Base-by-base conservation (phyloP, 2,888 invertebrate genomes). In the Agrotis exclamationis region DNA sequence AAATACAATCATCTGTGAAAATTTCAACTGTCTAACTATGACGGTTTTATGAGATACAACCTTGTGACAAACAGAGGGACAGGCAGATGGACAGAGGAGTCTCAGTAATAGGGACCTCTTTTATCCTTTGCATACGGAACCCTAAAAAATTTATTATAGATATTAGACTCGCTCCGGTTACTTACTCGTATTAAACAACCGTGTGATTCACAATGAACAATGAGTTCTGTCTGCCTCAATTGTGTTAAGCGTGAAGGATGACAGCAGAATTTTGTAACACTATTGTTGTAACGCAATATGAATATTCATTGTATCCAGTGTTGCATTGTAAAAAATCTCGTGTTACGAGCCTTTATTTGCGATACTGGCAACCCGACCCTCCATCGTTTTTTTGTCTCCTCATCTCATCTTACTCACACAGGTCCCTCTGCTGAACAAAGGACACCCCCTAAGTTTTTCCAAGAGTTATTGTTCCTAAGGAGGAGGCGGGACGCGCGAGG, bases 201-300 rank as follows among this genome's bases (percentile, higher is more conserved):
- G 44, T 56, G n/a, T 50, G 45, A 56, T 56, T 39, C 56, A 74
- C 74, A 74, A 64, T 74, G 47, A 39, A 66, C 59, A 74, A 57
- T 62, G 24, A 51, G n/a, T 51, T 28, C 56, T 39, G 50, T 56
- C 45, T 24, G 24, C 59, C 22, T 48, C 24, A 39, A 22, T 44
- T 57, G 24, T 51, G 47, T 62, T 57, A 51, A 74, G 47, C 65
- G 65, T 62, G 60, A 65, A 66, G 56, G 56, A 60, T 62, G 75
- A 74, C 60, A 44, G 14, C 22, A 1, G 33, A 45, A n/a, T 44
- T 57, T 69, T 24, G 60, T 57, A 66, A 62, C 44, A 53, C 57
- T 51, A 62, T 74, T 74, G 75, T 74, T 74, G 44, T 51, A 62
- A 47, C 13, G 16, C 14, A 28, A 48, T 18, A 33, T 50, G 39